Evolutionary conservation across 2,113 vertebrate species (phyloP), one percentile per base, ranked within the genome.

Genomic region (Oriolus oriolus): DNA sequence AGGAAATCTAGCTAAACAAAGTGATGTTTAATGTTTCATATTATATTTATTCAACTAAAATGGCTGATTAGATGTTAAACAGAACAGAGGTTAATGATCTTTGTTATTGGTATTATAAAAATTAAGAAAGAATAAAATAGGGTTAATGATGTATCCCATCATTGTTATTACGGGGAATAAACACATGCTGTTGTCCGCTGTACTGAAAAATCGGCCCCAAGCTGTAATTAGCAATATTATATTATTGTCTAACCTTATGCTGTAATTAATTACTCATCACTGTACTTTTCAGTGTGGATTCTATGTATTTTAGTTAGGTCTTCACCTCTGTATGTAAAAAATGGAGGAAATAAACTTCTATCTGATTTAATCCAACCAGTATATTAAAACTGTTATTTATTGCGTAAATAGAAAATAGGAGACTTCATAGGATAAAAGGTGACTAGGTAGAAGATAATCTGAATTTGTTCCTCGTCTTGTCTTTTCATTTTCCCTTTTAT

Each of bases 111-210:
- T 91, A 96, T 94, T 97, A 95, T 97, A 98, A 98, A 98, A 98
- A 97, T 97, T 97, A 89, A 96, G 91, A 97, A 98, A 97, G 91
- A 97, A 96, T 98, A 98, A 98, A 98, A 98, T 96, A 97, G 75
- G 84, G 97, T 98, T 98, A 98, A 98, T 97, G 98, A 98, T 97
- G 97, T 98, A 96, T 98, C 95, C 80, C 96, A 91, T 97, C 97
- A 97, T 96, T 98, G 94, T 98, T 97, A 94, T 98, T 97, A 95
- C 50, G 87, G 95, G 97, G 95, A 98, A 97, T 97, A 96, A 98
- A 97, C 56, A 77, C 94, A 97, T 86, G 85, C 88, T 94, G 81
- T 97, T 97, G 96, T 97, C 90, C 37, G 9, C 91, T 95, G 88
- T 79, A 74, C 49, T 95, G 90, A 97, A 98, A 98, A 97, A 97